Evolutionary conservation across 2,113 vertebrate genomes (phyloP), one percentile per base, ranked within the genome.

Genomic region (Boulengeromyrus knoepffleri): DNA sequence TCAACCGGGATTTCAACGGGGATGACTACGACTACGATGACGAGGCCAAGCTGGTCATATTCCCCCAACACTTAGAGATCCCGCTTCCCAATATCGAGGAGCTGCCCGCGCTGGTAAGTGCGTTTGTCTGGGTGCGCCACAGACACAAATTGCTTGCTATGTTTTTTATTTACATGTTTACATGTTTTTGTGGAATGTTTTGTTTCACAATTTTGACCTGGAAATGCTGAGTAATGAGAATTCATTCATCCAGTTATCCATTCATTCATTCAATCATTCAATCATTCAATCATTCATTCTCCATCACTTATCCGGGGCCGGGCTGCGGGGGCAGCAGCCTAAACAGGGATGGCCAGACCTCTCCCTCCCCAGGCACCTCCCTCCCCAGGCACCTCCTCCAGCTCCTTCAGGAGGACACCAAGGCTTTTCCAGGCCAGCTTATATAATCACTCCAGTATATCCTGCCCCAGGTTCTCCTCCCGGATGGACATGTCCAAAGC

Each of bases 41-140:
- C 49, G 98, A 99, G 97, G 98, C 97, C 95, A 99, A 99, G 94
- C 97, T 99, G 21, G 95, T 99, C 93, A 96, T 99, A 96, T 99
- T 99, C 94, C 99, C 99, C 95, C 98, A 99, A 96, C 98, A 99
- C 96, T 98, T 97, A 94, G 99, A 99, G 96, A 99, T 99, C 94
- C 95, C 97, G 56, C 96, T 99, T 92, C 99, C 99, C 92, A 99
- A 99, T 94, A 99, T 99, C 94, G 99, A 99, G 95, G 99, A 99
- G 94, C 94, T 99, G 74, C 99, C 99, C 27, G 98, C 98, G 46
- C 95, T 99, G 98, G 98, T 99, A 94, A 98, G 98, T 98, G 96
- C 95, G 91, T 93, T 86, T 92, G 58, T 91, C 90, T 56, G 93
- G 91, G 58, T 90, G 89, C 46, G 91, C 86, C 91, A 13, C 89